A percentile compares a stretch with the other conserved stretches of the same genome.
Evolutionary conservation across 30 jellyfish, hydroid and myxozoan species (phyloP).

Genomic region (Turritopsis rubra): DNA sequence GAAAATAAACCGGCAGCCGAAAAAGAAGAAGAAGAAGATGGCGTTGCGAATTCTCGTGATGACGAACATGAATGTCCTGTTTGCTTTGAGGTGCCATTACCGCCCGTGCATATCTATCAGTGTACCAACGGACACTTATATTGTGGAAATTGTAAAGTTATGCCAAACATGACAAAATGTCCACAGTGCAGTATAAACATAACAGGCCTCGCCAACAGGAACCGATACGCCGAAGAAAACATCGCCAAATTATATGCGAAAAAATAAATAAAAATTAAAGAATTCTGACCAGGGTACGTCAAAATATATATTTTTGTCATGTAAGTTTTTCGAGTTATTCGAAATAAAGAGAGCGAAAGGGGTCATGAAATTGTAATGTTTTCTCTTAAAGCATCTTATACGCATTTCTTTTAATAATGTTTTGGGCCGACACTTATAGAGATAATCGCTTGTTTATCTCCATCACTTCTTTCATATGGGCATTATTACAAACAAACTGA

Average conservation of each 20-base stretch:
- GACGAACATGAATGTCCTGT: conserved; percentile 38
- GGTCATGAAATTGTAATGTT: no score
- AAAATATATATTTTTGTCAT: no score
- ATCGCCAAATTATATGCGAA: conserved; percentile 18
- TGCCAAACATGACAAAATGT: conserved; percentile 39
- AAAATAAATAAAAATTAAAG: not conserved
- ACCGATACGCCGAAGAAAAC: conserved; percentile 39
- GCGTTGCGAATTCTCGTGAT: not conserved
- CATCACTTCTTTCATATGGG: no score
- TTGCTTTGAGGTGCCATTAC: conserved; percentile 35
- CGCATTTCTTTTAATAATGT: no score
- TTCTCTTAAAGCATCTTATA: no score
- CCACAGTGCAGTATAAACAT: conserved; percentile 34
- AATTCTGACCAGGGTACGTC: no score
- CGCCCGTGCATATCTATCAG: conserved; percentile 39
- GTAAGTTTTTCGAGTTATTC: no score
- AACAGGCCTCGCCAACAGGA: conserved; percentile 13
- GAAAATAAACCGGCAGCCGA: not conserved
- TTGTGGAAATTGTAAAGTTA: conserved; percentile 34
- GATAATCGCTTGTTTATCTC: no score
- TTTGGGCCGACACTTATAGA: no score
- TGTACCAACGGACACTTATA: conserved; percentile 37
- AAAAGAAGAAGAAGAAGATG: not conserved
- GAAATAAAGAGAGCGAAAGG: no score
- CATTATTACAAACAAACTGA: no score